Evolutionary conservation across 2,888 invertebrate genomes (phyloP).

Genomic region (Achlya flavicornis): DNA sequence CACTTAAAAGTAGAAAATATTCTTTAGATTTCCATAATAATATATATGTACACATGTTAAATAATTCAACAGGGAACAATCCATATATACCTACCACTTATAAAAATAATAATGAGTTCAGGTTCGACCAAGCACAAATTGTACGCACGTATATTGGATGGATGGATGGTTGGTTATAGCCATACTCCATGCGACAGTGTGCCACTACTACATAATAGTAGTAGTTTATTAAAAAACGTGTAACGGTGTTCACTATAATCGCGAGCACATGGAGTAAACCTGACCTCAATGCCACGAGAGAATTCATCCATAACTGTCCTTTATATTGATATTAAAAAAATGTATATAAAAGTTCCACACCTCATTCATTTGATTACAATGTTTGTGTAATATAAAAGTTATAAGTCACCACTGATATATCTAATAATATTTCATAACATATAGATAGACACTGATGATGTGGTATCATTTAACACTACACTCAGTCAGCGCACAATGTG

Average conservation of each 20-base stretch:
- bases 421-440: constrained; percentile 51
- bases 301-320: constrained; percentile 67
- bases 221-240: constrained; percentile 26
- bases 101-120: constrained; percentile 45
- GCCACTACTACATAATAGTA: constrained; percentile 27
- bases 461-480: constrained; percentile 63
- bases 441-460: constrained; percentile 59
- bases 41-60: constrained; percentile 70
- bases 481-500: constrained; percentile 62
- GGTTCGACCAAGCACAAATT: constrained; percentile 24
- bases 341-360: constrained; percentile 81
- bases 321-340: constrained; percentile 73
- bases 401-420: constrained; percentile 66
- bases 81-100: constrained; percentile 49
- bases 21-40: constrained; percentile 62
- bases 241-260: constrained; percentile 28
- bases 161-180: constrained; percentile 24
- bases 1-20: constrained; percentile 76
- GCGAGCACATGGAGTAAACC: constrained; percentile 37
- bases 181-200: constrained; percentile 31
- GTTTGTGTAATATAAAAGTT: constrained; percentile 77
- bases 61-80: constrained; percentile 68
- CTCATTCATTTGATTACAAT: constrained; percentile 74
- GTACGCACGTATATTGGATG: constrained; percentile 29
- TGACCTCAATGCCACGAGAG: constrained; percentile 79